Conservation (phyloP, 2,113 vertebrate species). For the Pholis gunnellus region DNA sequence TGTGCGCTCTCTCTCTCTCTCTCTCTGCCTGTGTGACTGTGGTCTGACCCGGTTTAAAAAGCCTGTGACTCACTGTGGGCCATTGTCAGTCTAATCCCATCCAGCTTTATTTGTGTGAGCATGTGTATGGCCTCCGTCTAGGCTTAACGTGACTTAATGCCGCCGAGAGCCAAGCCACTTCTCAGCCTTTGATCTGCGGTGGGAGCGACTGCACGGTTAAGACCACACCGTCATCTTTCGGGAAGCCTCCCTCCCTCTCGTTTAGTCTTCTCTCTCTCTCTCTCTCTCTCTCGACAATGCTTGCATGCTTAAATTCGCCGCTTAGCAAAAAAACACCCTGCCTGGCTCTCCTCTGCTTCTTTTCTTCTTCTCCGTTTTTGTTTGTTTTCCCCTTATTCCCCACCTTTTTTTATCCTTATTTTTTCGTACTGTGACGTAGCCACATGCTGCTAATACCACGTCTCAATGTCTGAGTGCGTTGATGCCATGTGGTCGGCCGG, state of each 20-base stretch:
- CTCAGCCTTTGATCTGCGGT: conserved; percentile 75
- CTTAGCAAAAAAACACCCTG: conserved; percentile 7
- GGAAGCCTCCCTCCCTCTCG: conserved; percentile 45
- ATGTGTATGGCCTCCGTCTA: conserved; percentile 74
- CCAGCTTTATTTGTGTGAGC: conserved; percentile 77
- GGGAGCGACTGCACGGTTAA: conserved; percentile 64
- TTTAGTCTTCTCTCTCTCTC: conserved; percentile 32
- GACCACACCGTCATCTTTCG: conserved; percentile 54
- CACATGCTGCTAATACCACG: conserved; percentile 54
- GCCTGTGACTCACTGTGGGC: conserved; percentile 64
- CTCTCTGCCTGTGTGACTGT: conserved; percentile 24
- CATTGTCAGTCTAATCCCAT: conserved; percentile 77
- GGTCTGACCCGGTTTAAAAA: conserved; percentile 67
- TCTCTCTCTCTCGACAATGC: conserved; percentile 25
- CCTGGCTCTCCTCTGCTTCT: neutral
- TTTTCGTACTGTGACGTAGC: conserved; percentile 28
- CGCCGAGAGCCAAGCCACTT: conserved; percentile 69
- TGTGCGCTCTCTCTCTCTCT: neutral
- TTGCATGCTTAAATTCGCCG: conserved; percentile 18
- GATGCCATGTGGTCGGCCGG: conserved; percentile 61
- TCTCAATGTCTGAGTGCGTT: conserved; percentile 60
- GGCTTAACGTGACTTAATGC: conserved; percentile 78
- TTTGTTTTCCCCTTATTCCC: neutral
- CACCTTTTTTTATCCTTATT: neutral
- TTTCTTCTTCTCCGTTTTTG: neutral